Conservation (phyloP, 2,113 vertebrate genomes). For the Montifringilla adamsi region DNA sequence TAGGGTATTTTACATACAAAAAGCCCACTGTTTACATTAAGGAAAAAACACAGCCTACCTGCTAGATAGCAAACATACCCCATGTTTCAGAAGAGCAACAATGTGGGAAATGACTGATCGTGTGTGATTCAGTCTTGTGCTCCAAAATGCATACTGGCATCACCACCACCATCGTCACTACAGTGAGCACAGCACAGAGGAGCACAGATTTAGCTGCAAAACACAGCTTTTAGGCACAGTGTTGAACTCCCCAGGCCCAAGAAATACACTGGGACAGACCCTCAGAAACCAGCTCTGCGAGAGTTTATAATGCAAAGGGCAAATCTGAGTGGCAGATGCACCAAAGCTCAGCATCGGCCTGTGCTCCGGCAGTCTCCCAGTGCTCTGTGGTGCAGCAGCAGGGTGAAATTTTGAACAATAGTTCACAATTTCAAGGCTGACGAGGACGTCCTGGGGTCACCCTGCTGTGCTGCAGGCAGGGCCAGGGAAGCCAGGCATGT, state of each 20-base stretch:
- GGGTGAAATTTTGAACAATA: background rate
- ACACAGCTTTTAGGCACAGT: background rate
- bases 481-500: background rate
- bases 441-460: background rate
- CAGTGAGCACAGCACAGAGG: accelerated
- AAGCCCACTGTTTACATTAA: background rate
- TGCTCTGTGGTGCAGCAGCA: background rate
- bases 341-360: background rate
- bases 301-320: background rate
- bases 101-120: background rate
- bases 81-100: background rate
- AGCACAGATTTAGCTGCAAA: background rate
- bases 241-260: background rate
- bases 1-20: background rate
- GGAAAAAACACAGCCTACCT: background rate
- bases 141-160: background rate
- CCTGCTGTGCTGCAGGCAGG: background rate
- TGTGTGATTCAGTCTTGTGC: background rate
- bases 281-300: background rate
- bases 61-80: background rate
- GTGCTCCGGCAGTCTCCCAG: background rate
- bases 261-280: background rate
- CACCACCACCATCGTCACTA: background rate
- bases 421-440: no score
- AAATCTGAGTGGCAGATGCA: background rate